Evolutionary conservation across 1,140 invertebrate species (phyloP).

Genomic region (Hetaerina americana): DNA sequence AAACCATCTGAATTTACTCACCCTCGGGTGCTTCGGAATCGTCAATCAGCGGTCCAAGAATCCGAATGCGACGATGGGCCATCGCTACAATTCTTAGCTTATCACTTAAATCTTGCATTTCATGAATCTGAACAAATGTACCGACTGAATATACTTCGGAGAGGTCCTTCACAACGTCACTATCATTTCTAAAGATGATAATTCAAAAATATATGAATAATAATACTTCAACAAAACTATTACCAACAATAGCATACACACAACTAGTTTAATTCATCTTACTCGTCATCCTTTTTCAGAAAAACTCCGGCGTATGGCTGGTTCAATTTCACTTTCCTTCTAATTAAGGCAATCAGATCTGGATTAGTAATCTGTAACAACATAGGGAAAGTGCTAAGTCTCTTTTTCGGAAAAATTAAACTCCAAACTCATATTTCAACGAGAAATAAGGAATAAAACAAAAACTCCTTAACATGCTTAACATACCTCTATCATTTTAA

Average conservation of each 20-base stretch:
- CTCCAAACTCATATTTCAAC: too few relatives aligned
- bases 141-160: constrained; percentile 85
- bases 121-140: constrained; percentile 95
- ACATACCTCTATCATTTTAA: constrained; percentile 87
- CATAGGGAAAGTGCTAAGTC: too few relatives aligned
- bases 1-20: constrained; percentile 20
- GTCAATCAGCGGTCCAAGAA: constrained; percentile 62
- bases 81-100: constrained; percentile 84
- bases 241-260: not conserved
- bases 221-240: not conserved
- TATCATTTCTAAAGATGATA: constrained; percentile 48
- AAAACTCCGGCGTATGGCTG: constrained; percentile 98
- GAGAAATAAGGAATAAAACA: too few relatives aligned
- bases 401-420: too few relatives aligned
- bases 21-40: constrained; percentile 36
- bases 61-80: constrained; percentile 78
- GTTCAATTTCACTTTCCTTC: constrained; percentile 88
- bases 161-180: constrained; percentile 73
- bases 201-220: constrained; percentile 8
- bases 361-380: constrained; percentile 72
- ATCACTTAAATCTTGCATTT: constrained; percentile 91
- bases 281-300: constrained; percentile 84
- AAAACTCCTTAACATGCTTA: too few relatives aligned
- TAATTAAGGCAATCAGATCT: constrained; percentile 74
- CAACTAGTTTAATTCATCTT: constrained; percentile 21